Evolutionary conservation across 2,888 invertebrate species (phyloP).

Genomic region (Alentia gelatinosa): DNA sequence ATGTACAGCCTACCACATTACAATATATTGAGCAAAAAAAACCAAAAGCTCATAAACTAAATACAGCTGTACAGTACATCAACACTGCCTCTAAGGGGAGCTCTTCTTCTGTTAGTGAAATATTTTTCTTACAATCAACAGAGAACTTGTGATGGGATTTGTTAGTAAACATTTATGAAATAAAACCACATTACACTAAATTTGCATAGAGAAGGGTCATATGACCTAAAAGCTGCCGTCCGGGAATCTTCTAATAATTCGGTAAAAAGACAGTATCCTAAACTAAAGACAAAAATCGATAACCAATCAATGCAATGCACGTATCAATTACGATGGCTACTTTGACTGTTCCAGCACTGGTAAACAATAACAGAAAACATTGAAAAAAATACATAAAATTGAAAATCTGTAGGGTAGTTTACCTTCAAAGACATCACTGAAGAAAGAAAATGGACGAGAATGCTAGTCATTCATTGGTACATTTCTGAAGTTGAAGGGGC

Average conservation of each 20-base stretch:
- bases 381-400: background rate
- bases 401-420: background rate
- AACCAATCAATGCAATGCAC: background rate
- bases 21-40: background rate
- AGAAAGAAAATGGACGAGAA: constrained; percentile 4
- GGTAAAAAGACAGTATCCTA: background rate
- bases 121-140: background rate
- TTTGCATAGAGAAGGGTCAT: too few species aligned
- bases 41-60: background rate
- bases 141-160: background rate
- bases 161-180: background rate
- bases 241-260: background rate
- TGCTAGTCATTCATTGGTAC: background rate
- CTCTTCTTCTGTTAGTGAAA: background rate
- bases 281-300: background rate
- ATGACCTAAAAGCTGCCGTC: too few species aligned
- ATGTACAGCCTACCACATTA: background rate
- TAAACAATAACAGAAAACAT: background rate
- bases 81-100: background rate
- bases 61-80: background rate
- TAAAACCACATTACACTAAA: too few species aligned
- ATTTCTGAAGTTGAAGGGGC: too few species aligned
- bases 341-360: background rate
- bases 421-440: constrained; percentile 42
- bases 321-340: background rate